phyloP scores from a whole-genome alignment of 2,113 vertebrate genomes.

The Paratilapia polleni region DNA sequence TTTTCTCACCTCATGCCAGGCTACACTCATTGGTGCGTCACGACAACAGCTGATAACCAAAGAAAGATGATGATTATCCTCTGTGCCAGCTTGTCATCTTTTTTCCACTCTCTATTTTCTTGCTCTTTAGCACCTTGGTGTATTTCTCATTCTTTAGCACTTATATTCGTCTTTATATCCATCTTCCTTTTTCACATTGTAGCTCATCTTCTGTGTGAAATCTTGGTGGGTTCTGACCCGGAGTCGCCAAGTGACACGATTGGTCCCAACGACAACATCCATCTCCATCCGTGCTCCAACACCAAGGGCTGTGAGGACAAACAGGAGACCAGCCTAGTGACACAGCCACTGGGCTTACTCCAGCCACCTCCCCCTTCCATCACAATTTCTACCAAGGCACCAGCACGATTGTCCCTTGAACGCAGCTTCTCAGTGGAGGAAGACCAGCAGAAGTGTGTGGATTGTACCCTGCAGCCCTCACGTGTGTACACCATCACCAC shows the following conservation, averaged over 20 bases:
- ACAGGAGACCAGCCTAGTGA: slow-evolving; percentile 57
- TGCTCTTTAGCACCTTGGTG: neutral
- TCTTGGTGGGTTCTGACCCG: slow-evolving; percentile 86
- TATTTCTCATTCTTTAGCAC: neutral
- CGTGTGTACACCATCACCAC: slow-evolving; percentile 94
- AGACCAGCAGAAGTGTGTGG: slow-evolving; percentile 80
- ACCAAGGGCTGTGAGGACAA: slow-evolving; percentile 47
- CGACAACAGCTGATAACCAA: slow-evolving; percentile 33
- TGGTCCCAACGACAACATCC: slow-evolving; percentile 71
- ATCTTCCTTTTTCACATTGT: slow-evolving; percentile 19
- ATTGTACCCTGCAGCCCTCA: slow-evolving; percentile 83
- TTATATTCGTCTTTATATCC: neutral
- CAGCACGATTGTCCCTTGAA: slow-evolving; percentile 79
- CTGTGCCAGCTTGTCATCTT: slow-evolving; percentile 10
- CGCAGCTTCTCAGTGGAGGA: slow-evolving; percentile 89
- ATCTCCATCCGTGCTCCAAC: slow-evolving; percentile 45
- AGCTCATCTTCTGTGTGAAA: slow-evolving; percentile 95
- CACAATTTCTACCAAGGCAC: slow-evolving; percentile 76
- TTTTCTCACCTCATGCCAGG: slow-evolving; percentile 38
- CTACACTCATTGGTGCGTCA: slow-evolving; percentile 34
- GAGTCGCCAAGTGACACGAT: slow-evolving; percentile 84
- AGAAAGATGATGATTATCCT: slow-evolving; percentile 26
- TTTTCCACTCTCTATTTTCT: neutral
- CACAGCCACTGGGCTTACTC: slow-evolving; percentile 58
- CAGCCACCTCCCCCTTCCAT: slow-evolving; percentile 66